A percentile compares a stretch with the other conserved stretches of the same genome.
phyloP scores from a whole-genome alignment of 2,888 invertebrate genomes.

The Norana najaformis region DNA sequence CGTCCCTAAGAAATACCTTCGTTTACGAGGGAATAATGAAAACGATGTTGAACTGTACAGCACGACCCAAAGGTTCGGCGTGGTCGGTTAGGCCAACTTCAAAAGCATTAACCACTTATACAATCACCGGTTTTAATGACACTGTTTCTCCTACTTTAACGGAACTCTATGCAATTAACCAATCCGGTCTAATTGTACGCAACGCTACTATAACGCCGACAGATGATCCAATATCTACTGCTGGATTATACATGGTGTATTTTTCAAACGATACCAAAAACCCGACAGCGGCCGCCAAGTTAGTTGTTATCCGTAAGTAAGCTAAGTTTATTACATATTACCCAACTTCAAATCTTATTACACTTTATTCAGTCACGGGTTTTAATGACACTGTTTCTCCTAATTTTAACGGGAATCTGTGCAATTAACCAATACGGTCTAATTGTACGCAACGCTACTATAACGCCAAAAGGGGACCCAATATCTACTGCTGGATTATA shows the following conservation, averaged over 20 bases:
- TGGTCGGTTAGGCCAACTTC: not conserved
- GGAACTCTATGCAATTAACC: not conserved
- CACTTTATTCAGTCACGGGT: too few relatives aligned
- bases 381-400: not conserved
- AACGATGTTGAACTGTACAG: not conserved
- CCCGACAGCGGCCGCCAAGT: not conserved
- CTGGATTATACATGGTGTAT: not conserved
- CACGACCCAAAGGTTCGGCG: not conserved
- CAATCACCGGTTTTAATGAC: not conserved
- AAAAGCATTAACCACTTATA: rapidly evolving
- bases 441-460: not conserved
- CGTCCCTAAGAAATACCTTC: not conserved
- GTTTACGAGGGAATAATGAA: not conserved
- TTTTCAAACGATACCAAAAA: not conserved
- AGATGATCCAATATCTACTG: not conserved
- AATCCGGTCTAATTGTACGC: not conserved
- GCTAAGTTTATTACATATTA: not conserved
- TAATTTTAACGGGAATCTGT: not conserved
- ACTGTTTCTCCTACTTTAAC: not conserved
- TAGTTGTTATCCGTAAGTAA: slow-evolving; percentile 3
- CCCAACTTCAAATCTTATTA: too few relatives aligned
- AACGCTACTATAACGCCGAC: not conserved
- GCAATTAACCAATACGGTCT: not conserved
- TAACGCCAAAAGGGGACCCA: not conserved
- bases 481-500: not conserved